Evolutionary conservation across 2,888 invertebrate genomes (phyloP).

Genomic region (Drosophila gaucha): DNA sequence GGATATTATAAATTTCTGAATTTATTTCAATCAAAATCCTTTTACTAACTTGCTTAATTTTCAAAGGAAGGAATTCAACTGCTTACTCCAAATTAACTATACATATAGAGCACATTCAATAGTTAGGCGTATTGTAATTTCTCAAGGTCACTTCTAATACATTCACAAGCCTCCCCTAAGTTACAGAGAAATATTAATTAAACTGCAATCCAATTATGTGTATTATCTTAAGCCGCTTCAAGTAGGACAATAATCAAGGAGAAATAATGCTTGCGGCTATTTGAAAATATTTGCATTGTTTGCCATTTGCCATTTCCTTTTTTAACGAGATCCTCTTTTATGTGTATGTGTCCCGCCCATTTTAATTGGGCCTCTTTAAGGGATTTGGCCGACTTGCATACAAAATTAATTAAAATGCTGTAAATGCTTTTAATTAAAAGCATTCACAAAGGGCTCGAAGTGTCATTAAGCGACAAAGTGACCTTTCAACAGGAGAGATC

Average conservation of each 20-base stretch:
- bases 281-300: slow-evolving; percentile 38
- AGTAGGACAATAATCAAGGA: slow-evolving; percentile 34
- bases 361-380: slow-evolving; percentile 65
- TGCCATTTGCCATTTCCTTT: not conserved
- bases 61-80: too few relatives aligned
- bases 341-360: too few relatives aligned
- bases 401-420: slow-evolving; percentile 44
- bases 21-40: too few relatives aligned
- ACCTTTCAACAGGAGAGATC: slow-evolving; percentile 10
- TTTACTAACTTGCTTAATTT: too few relatives aligned
- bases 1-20: too few relatives aligned
- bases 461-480: slow-evolving; percentile 9
- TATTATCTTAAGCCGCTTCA: slow-evolving; percentile 16
- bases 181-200: slow-evolving; percentile 33
- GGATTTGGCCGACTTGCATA: slow-evolving; percentile 28
- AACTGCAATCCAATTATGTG: slow-evolving; percentile 30
- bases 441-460: slow-evolving; percentile 6
- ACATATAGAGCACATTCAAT: too few relatives aligned
- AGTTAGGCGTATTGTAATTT: not conserved
- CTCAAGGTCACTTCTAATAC: not conserved
- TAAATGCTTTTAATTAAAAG: slow-evolving; percentile 37
- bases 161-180: not conserved
- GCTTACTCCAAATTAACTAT: too few relatives aligned
- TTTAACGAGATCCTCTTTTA: too few relatives aligned
- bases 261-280: slow-evolving; percentile 26